Base-by-base conservation (phyloP, 2,797 vertebrate species). In the Syngnathus acus region DNA sequence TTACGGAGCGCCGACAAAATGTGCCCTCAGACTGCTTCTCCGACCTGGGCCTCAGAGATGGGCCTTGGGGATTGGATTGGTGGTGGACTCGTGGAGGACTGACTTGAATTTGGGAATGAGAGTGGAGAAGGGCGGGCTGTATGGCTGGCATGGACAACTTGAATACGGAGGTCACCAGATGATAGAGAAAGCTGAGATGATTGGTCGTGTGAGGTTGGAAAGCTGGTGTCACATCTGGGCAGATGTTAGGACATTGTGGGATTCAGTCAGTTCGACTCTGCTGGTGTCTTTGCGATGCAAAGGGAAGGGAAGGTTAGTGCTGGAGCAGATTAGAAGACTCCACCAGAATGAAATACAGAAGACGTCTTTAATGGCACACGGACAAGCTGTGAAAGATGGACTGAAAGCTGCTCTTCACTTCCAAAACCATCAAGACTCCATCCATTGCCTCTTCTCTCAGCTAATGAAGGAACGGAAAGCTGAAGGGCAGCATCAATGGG, bases 141-240 rank as follows among this genome's bases (percentile, higher is more conserved):
- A 82, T 40, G 72, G 66, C 48, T 80, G 73, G 68, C 76, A 73
- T 0, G 75, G 77, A 1, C 68, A 76, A 54, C 67, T 74, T 37
- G 69, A 81, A 26, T 74, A 79, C 14, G 73, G 70, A 14, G 61
- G 47, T 13, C 17, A 0, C 1, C 6, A 58, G 37, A 3, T 37
- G n/a, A 58, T 39, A n/a, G 74, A 70, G 38, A 73, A 62, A 40
- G 68, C 71, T 11, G 68, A 77, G 62, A 23, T 78, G 7, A 73
- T 58, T 4, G 84, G 82, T 48, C 67, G 74, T 38, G 45, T 84
- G 45, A 82, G 68, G 40, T 5, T 78, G 62, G 65, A 77, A 16
- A 79, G 73, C 38, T 72, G 76, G 73, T 84, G 83, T 72, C 66
- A 73, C 74, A 72, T 88, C 53, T 73, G 82, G 83, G 81, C 77